A percentile compares a stretch with the other conserved stretches of the same genome.
These are phyloP conservation scores for Oscheius sp. DNA, from an alignment of 2,888 invertebrate genomes.

Conservation along the genomic window DNA sequence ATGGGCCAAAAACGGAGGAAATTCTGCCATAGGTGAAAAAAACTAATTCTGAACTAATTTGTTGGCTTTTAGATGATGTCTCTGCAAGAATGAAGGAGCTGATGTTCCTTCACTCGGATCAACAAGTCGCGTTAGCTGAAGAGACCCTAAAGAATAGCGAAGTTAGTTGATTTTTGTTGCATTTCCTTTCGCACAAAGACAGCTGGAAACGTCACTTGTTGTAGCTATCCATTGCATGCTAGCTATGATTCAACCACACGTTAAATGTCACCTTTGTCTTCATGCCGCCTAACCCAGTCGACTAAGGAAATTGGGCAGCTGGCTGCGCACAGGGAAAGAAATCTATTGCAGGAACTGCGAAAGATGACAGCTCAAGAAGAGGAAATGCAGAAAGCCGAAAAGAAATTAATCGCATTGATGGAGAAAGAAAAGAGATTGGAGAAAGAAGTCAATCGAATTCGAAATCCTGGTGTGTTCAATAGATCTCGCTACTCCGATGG, in stretches of 20 bases:
- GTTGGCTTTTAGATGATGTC: slow-evolving; percentile 20
- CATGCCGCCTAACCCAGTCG: neutral
- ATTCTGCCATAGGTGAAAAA: slow-evolving; percentile 19
- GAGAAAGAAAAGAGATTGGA: slow-evolving; percentile 21
- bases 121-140: slow-evolving; percentile 17
- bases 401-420: neutral
- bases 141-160: slow-evolving; percentile 9
- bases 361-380: slow-evolving; percentile 20
- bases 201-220: slow-evolving; percentile 12
- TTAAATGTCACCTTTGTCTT: slow-evolving; percentile 20
- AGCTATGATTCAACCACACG: slow-evolving; percentile 18
- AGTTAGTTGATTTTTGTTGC: neutral
- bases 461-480: slow-evolving; percentile 20
- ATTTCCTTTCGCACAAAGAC: neutral
- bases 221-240: slow-evolving; percentile 23
- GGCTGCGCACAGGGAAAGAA: no score
- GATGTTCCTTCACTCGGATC: slow-evolving; percentile 17
- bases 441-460: slow-evolving; percentile 14
- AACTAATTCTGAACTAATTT: neutral
- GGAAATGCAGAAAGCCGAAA: slow-evolving; percentile 18
- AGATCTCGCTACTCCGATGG: slow-evolving; percentile 9
- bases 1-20: slow-evolving; percentile 24
- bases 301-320: slow-evolving; percentile 8
- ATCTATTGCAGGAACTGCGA: slow-evolving; percentile 12
- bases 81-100: slow-evolving; percentile 19